Evolutionary conservation across 2,888 invertebrate genomes (phyloP).

Genomic region (Chymomyza caudatula): DNA sequence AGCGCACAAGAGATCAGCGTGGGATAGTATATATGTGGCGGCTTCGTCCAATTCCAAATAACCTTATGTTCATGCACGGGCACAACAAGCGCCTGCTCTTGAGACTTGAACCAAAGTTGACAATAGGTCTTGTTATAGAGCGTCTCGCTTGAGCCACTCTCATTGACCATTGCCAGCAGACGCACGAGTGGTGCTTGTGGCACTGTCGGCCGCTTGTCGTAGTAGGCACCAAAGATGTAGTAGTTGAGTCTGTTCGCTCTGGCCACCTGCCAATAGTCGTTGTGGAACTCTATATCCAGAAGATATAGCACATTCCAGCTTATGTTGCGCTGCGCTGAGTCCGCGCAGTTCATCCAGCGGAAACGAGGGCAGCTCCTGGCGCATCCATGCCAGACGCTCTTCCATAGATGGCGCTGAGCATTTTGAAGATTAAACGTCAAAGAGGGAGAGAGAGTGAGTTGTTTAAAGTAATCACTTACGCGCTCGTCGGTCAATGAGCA

Average conservation of each 20-base stretch:
- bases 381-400: constrained; percentile 35
- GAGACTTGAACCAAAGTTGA: constrained; percentile 91
- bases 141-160: constrained; percentile 82
- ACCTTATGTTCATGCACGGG: constrained; percentile 91
- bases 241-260: constrained; percentile 88
- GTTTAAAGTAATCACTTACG: constrained; percentile 5
- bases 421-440: too few species aligned
- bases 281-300: constrained; percentile 92
- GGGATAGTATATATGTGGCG: constrained; percentile 89
- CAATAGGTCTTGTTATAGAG: constrained; percentile 82
- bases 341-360: constrained; percentile 41
- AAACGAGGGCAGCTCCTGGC: constrained; percentile 48
- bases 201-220: constrained; percentile 87
- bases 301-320: constrained; percentile 81
- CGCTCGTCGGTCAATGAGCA: constrained; percentile 20
- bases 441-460: not conserved
- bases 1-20: constrained; percentile 91
- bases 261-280: constrained; percentile 93
- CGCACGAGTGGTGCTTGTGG: constrained; percentile 88
- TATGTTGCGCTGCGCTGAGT: not conserved
- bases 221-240: constrained; percentile 92
- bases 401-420: constrained; percentile 17
- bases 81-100: constrained; percentile 86
- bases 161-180: constrained; percentile 90
- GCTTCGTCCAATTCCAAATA: constrained; percentile 95